Percentiles rank a stretch among this genome's conserved stretches.
Conservation (phyloP, 2,113 vertebrate genomes). For the Vulpes ferrilata region DNA sequence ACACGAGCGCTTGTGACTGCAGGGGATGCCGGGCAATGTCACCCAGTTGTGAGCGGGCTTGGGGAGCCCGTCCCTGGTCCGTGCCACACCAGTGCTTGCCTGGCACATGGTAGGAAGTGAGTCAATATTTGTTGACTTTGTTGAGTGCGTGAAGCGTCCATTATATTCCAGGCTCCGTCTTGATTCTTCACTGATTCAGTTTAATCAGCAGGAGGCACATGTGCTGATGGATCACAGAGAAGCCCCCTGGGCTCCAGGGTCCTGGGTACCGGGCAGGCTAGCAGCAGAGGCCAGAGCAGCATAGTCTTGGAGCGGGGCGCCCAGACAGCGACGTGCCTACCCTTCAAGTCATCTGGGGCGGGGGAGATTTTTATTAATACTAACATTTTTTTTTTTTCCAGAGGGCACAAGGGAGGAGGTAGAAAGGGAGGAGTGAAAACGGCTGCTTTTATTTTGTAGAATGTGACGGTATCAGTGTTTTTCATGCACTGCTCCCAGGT, state of each 20-base stretch:
- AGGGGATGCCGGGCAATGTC: constrained; percentile 3
- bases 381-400: not conserved
- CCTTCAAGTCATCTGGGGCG: not conserved
- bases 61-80: not conserved
- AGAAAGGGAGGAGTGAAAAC: not conserved
- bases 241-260: not conserved
- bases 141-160: not conserved
- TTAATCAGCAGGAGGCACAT: constrained; percentile 6
- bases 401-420: not conserved
- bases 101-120: not conserved
- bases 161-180: not conserved
- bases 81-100: not conserved
- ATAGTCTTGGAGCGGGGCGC: not conserved
- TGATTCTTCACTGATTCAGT: not conserved
- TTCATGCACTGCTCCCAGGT: not conserved
- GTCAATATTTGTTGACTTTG: constrained; percentile 52
- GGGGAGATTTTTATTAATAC: not conserved
- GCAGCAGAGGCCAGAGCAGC: not conserved
- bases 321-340: not conserved
- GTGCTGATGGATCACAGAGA: not conserved
- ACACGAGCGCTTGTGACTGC: not conserved
- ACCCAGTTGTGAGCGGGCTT: not conserved
- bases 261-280: not conserved
- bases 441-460: constrained; percentile 2
- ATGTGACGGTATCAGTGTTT: constrained; percentile 20